Base-by-base conservation (phyloP, 2,888 invertebrate species). In the Callosobruchus maculatus region DNA sequence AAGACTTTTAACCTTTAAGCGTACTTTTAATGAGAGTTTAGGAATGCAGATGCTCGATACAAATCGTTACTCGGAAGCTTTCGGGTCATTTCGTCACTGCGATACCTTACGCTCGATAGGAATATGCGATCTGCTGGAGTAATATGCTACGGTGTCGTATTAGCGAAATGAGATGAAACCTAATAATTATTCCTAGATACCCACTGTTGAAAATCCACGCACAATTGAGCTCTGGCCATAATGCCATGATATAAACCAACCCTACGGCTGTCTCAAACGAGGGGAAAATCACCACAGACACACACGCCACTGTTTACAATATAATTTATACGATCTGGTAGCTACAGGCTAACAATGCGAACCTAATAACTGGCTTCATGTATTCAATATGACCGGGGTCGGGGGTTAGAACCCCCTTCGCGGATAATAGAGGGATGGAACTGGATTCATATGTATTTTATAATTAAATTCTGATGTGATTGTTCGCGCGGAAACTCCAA, bases 401-500 rank as follows among this genome's bases (percentile, higher is more conserved):
- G 67, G 49, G 49, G 49, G 49, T 79, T 77, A 81, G 81, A 80
- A 81, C 81, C 77, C 79, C 81, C 79, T 74, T 72, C 73, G 75
- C 31, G 79, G 78, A 78, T 81, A 84, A 84, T 82, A 80, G 82
- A 77, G 84, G 83, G 84, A 82, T 84, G 82, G 82, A 83, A 84
- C 82, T 85, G 82, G 85, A 85, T 85, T 85, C 85, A 85, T 85
- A 85, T 85, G 85, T 86, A 86, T 85, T 86, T 85, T 84, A 84
- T 86, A 87, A 87, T 87, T 87, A 87, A 87, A 87, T 86, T 86
- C 83, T 86, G 87, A 86, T 86, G 85, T 82, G 86, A 86, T 85
- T 86, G 86, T 85, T 85, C 85, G 84, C 78, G 81, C 81, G 86
- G 83, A 84, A 85, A 84, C 82, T 82, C 82, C 78, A 71, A 71